A percentile compares a stretch with the other conserved stretches of the same genome.
phyloP scores from a whole-genome alignment of 2,888 invertebrate genomes.

The Pomacea canaliculata region DNA sequence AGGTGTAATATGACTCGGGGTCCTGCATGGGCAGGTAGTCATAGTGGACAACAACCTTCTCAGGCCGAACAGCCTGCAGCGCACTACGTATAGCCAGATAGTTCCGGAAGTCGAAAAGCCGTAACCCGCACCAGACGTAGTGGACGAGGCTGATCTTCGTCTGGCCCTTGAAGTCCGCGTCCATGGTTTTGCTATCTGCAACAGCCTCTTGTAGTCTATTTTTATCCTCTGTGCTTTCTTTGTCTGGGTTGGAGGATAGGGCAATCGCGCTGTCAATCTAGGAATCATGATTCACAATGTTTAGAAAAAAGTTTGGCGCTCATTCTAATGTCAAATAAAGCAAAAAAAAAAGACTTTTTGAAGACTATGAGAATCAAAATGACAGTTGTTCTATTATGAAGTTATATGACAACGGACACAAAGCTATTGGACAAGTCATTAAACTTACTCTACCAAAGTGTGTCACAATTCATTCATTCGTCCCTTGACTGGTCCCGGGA shows the following conservation, averaged over 20 bases:
- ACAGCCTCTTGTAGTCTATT: not conserved
- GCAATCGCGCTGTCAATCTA: not conserved
- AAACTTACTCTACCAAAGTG: too few species aligned
- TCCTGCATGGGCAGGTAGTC: slow-evolving; percentile 22
- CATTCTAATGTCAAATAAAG: not conserved
- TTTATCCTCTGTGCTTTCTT: slow-evolving; percentile 7
- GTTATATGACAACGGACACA: too few species aligned
- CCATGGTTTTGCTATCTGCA: slow-evolving; percentile 3
- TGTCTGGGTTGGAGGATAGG: not conserved
- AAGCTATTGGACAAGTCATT: too few species aligned
- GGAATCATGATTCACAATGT: not conserved
- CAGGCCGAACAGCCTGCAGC: slow-evolving; percentile 23
- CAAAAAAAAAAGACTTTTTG: too few species aligned
- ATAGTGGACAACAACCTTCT: slow-evolving; percentile 27
- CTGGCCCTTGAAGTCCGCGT: not conserved
- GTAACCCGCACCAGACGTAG: slow-evolving; percentile 30
- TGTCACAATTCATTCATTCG: too few species aligned
- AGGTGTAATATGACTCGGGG: slow-evolving; percentile 27
- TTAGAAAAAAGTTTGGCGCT: not conserved
- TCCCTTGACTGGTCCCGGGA: too few species aligned
- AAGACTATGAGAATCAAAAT: too few species aligned
- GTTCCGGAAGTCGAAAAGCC: slow-evolving; percentile 30
- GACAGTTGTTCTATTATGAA: too few species aligned
- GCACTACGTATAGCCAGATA: slow-evolving; percentile 30
- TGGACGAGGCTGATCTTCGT: slow-evolving; percentile 21